These are phyloP conservation scores for Agraylea sexmaculata DNA, from an alignment of 1,140 invertebrate genomes.

Conservation along the genomic window DNA sequence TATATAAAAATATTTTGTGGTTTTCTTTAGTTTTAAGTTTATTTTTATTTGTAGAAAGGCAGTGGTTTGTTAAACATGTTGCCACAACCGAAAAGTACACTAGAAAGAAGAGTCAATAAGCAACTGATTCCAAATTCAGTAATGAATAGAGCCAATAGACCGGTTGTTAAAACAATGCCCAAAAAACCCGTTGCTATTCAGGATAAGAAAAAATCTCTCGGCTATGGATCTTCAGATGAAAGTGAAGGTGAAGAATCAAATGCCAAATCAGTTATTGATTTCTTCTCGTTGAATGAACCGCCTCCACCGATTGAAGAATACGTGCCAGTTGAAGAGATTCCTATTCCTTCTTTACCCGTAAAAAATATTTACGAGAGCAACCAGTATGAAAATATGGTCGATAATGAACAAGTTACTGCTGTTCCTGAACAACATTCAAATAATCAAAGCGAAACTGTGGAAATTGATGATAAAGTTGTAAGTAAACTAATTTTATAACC, in stretches of 20 bases:
- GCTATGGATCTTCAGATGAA: constrained; percentile 28
- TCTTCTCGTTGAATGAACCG: constrained; percentile 41
- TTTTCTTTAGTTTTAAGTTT: not conserved
- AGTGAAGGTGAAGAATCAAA: constrained; percentile 34
- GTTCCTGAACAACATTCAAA: not conserved
- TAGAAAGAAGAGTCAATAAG: constrained; percentile 24
- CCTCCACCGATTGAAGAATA: not conserved
- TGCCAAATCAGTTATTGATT: constrained; percentile 34
- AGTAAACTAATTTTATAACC: constrained; percentile 23
- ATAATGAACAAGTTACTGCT: constrained; percentile 14
- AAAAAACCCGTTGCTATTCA: constrained; percentile 7
- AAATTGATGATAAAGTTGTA: constrained; percentile 33
- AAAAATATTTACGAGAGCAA: too few relatives aligned
- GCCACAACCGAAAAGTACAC: constrained; percentile 39
- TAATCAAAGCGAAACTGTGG: constrained; percentile 3
- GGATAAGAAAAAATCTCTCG: constrained; percentile 4
- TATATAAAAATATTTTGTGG: not conserved
- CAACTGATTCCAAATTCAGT: constrained; percentile 24
- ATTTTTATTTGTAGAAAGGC: constrained; percentile 29
- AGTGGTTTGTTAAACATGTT: constrained; percentile 40
- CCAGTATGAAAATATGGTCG: not conserved
- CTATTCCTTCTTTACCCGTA: too few relatives aligned
- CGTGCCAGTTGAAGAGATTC: too few relatives aligned
- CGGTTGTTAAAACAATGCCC: constrained; percentile 18
- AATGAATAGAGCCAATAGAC: constrained; percentile 12